These are phyloP conservation scores for Diloba caeruleocephala DNA, from an alignment of 2,888 invertebrate species.

Conservation along the genomic window DNA sequence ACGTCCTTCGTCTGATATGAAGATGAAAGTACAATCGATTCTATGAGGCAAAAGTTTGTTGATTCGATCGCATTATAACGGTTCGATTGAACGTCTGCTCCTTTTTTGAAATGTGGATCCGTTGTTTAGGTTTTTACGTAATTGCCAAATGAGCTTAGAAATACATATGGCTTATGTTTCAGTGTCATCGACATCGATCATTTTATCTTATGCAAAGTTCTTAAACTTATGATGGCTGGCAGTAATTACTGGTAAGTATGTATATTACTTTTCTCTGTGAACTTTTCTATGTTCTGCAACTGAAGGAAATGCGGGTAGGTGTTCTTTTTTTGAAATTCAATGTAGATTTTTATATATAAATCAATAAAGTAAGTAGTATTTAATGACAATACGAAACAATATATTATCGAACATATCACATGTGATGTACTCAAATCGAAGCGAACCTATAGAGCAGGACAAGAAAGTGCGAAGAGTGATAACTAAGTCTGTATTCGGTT, in stretches of 20 bases:
- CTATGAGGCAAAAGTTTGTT: too few relatives aligned
- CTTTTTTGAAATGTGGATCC: too few relatives aligned
- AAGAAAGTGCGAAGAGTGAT: constrained; percentile 62
- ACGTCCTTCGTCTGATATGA: too few relatives aligned
- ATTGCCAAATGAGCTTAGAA: constrained; percentile 15
- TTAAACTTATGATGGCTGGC: constrained; percentile 37
- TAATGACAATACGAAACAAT: too few relatives aligned
- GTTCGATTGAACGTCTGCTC: too few relatives aligned
- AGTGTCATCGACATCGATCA: constrained; percentile 29
- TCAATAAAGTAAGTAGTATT: too few relatives aligned
- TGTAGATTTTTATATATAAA: constrained; percentile 9
- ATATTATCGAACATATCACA: not conserved
- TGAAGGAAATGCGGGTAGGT: too few relatives aligned
- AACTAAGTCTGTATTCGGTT: constrained; percentile 58
- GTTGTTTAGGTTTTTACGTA: not conserved
- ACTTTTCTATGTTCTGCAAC: constrained; percentile 30
- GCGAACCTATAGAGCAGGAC: constrained; percentile 28
- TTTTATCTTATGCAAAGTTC: constrained; percentile 36
- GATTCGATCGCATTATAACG: too few relatives aligned
- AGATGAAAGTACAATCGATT: too few relatives aligned
- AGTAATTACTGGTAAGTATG: constrained; percentile 33
- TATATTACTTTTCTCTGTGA: constrained; percentile 40
- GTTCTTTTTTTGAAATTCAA: too few relatives aligned
- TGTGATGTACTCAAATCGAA: constrained; percentile 1
- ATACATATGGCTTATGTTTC: constrained; percentile 25